Conservation (phyloP, 2,113 vertebrate genomes). For the Mirza zaza region DNA sequence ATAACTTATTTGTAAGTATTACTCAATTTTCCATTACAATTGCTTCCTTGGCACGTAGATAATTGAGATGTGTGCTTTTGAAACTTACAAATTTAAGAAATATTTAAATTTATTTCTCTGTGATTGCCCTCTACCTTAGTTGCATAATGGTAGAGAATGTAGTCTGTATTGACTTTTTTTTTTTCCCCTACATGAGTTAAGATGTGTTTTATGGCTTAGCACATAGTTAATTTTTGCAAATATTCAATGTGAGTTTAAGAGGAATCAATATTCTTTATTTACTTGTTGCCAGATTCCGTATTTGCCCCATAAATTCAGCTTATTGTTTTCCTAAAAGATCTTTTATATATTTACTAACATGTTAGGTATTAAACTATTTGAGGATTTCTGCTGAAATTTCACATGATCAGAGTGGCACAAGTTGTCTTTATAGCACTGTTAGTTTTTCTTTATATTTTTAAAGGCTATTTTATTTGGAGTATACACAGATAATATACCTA, state of each 20-base stretch:
- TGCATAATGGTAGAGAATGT: not conserved
- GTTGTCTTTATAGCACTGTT: not conserved
- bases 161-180: not conserved
- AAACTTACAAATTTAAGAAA: not conserved
- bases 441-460: not conserved
- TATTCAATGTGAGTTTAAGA: not conserved
- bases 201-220: not conserved
- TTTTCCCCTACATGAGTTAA: not conserved
- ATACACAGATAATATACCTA: not conserved
- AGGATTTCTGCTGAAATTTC: slow-evolving; percentile 12
- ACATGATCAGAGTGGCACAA: not conserved
- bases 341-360: not conserved
- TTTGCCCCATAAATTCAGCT: not conserved
- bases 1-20: not conserved
- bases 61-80: not conserved
- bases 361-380: not conserved
- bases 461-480: not conserved
- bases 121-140: not conserved
- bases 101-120: not conserved
- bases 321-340: not conserved
- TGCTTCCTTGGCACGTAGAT: not conserved
- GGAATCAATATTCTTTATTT: not conserved
- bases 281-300: not conserved
- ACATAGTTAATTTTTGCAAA: not conserved
- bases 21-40: not conserved